Evolutionary conservation across 2,888 invertebrate species (phyloP), one percentile per base, ranked within the genome.

Genomic region (Diachrysia chrysitis): DNA sequence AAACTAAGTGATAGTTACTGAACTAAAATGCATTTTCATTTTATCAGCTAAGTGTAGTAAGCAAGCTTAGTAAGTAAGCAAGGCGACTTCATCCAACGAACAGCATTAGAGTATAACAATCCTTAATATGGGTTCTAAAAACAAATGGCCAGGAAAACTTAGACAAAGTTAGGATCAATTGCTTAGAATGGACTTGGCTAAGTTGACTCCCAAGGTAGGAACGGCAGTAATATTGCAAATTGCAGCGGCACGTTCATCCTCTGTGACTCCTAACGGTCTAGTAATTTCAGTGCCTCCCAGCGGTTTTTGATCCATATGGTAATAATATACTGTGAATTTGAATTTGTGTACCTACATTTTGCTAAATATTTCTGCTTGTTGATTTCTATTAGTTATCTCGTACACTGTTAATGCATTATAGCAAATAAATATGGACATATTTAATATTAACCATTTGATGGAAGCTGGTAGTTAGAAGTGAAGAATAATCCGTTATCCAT

Each of bases 91-190:
- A 62, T 74, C 79, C 59, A 74, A 53, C 35, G 17, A 54, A 68
- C 54, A 62, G 37, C 63, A 62, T 68, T 12, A 78, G 53, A 19
- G 29, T 17, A 58, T 70, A 57, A 66, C 55, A 74, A 35, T 54
- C 55, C 46, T 37, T 67, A 58, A 69, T 63, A 51, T 42, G 29
- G 62, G 77, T 67, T 58, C 46, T 77, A 76, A 77, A 76, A 76
- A 53, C 46, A 14, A 77, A 79, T 64, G 77, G 60, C n/a, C 59
- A 69, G 59, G 72, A 66, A 71, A 79, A 63, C 58, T 69, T 19
- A 55, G 63, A 55, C 59, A 62, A 79, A 77, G 59, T 79, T 72
- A 17, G 68, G 61, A 60, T 69, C 80, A 76, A 71, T 66, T 71
- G 79, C 25, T 67, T 12, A 46, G 71, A 79, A 76, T 79, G 66